Evolutionary conservation across 2,888 invertebrate genomes (phyloP).

Genomic region (Lycocerus yunnanus): DNA sequence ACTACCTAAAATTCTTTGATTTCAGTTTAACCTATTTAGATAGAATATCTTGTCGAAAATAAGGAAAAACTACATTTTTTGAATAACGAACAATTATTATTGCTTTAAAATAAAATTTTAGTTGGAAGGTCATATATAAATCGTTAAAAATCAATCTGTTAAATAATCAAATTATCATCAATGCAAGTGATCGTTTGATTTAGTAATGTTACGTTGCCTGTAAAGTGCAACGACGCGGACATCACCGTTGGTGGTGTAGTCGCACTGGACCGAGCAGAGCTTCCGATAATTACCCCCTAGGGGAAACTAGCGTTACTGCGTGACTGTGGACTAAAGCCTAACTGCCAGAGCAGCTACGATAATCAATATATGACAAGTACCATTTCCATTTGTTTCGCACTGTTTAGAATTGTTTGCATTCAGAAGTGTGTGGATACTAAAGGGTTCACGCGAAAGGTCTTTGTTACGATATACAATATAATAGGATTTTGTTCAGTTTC

Average conservation of each 20-base stretch:
- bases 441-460: conserved; percentile 25
- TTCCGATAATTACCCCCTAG: conserved; percentile 33
- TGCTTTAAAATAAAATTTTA: not conserved
- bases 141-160: conserved; percentile 1
- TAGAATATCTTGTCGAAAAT: not conserved
- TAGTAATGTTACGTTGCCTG: conserved; percentile 23
- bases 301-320: conserved; percentile 31
- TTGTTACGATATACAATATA: conserved; percentile 21
- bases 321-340: conserved; percentile 26
- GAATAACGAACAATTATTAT: not conserved
- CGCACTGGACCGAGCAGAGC: conserved; percentile 22
- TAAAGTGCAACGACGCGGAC: conserved; percentile 25
- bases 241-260: conserved; percentile 18
- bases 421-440: conserved; percentile 27
- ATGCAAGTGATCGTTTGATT: conserved; percentile 25
- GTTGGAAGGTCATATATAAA: not conserved
- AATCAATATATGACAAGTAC: conserved; percentile 37
- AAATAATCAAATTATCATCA: conserved; percentile 25
- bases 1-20: too few species aligned
- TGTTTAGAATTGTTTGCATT: conserved; percentile 32
- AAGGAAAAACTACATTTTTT: not conserved
- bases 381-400: conserved; percentile 34
- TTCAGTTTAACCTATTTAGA: too few species aligned
- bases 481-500: conserved; percentile 30
- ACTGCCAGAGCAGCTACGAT: conserved; percentile 31